These are phyloP conservation scores for Poecilia picta DNA, from an alignment of 2,797 vertebrate genomes.

Conservation along the genomic window DNA sequence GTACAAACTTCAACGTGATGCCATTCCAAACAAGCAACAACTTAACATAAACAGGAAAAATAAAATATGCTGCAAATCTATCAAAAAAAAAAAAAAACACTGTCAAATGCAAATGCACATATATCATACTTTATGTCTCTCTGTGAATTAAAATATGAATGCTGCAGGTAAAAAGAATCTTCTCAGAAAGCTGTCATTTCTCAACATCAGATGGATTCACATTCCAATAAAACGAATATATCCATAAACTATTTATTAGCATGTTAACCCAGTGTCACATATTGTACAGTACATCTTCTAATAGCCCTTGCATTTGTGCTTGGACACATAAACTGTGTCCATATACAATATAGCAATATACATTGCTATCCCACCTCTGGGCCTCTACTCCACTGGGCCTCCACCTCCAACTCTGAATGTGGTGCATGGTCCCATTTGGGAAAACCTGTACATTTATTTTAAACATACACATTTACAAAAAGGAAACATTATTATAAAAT, in stretches of 20 bases:
- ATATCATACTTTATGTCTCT: not conserved
- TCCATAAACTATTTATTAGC: not conserved
- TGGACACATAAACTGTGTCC: not conserved
- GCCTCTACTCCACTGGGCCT: not conserved
- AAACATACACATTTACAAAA: not conserved
- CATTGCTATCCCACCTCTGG: not conserved
- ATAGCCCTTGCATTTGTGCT: not conserved
- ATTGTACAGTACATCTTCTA: not conserved
- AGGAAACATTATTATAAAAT: not conserved
- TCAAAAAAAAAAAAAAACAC: not conserved
- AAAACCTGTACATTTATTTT: not conserved
- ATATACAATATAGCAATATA: not conserved
- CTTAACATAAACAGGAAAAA: not conserved
- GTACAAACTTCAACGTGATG: not conserved
- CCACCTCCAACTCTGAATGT: not conserved
- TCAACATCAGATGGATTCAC: not conserved
- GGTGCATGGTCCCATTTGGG: not conserved
- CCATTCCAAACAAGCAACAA: not conserved
- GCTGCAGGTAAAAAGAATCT: not conserved
- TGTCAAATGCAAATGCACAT: not conserved
- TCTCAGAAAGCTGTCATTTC: not conserved
- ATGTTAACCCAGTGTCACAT: not conserved
- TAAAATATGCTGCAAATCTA: not conserved
- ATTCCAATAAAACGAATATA: not conserved
- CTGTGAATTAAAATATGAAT: not conserved